These are phyloP conservation scores for Idris sp. DNA, from an alignment of 1,140 invertebrate genomes.

Conservation along the genomic window DNA sequence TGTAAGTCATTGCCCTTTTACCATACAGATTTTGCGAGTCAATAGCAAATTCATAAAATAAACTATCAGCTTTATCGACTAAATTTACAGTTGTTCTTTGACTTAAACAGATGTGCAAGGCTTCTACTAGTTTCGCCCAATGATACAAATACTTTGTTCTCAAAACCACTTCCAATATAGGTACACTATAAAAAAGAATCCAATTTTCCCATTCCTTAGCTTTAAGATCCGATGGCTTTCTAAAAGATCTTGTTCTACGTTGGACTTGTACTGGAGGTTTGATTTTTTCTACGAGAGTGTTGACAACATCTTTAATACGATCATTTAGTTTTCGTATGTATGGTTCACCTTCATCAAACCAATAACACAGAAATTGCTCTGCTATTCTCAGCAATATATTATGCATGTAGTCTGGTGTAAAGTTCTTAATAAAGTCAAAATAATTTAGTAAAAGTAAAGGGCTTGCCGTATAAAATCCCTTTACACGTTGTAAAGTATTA, in stretches of 20 bases:
- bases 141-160: conserved; percentile 17
- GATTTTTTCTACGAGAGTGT: conserved; percentile 7
- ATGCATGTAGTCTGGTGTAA: conserved; percentile 7
- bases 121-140: conserved; percentile 32
- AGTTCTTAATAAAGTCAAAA: background rate
- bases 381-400: background rate
- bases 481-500: background rate
- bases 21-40: conserved; percentile 15
- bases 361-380: background rate
- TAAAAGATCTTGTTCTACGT: conserved; percentile 5
- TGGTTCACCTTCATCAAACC: background rate
- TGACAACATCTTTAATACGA: background rate
- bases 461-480: conserved; percentile 1
- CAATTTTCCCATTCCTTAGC: conserved; percentile 28
- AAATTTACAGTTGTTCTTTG: conserved; percentile 7
- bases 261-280: conserved; percentile 14
- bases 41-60: conserved; percentile 17
- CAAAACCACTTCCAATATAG: conserved; percentile 1
- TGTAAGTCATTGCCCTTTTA: conserved; percentile 30
- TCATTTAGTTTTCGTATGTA: background rate
- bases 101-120: conserved; percentile 26
- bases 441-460: conserved; percentile 1
- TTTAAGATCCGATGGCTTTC: background rate
- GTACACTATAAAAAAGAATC: conserved; percentile 2
- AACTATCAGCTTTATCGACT: conserved; percentile 18